Base-by-base conservation (phyloP, 2,888 invertebrate species). In the Anodontia alba region DNA sequence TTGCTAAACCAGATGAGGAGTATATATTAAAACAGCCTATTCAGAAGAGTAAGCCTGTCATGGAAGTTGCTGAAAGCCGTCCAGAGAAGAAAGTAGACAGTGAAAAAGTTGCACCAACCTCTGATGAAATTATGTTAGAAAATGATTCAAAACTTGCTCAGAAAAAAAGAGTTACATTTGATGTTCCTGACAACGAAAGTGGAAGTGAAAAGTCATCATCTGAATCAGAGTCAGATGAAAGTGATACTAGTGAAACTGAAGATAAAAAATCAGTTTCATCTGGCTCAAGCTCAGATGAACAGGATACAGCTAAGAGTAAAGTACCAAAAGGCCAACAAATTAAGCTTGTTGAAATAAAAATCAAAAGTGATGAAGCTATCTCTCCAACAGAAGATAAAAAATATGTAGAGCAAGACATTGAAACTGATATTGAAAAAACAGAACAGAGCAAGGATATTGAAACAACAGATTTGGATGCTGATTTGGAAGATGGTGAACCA, bases 181-280 rank as follows among this genome's bases (percentile, higher is more conserved):
- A 77, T 29, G 79, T 70, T 66, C 57, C 81, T 51, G 81, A 80
- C 23, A 66, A 80, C 42, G 81, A 84, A 54, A 84, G 81, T 84
- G 84, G 81, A 71, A 38, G 38, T 38, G 38, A 38, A 38, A 38
- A 73, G 49, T 38, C 36, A 29, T 62, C 62, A 33, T 62, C 62
- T 62, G 62, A 62, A 3, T 62, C 62, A 33, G 62, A 62, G 29
- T 71, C 62, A 67, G 71, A 74, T 7, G 62, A 62, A 42, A 74
- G 74, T 74, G 71, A 74, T 46, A 51, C 67, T 36, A 69, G 57
- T 72, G 76, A 43, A 17, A 46, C 20, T 7, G 46, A 46, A 23
- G 46, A 74, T 43, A 36, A 62, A 26, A 62, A 71, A 10, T 31
- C 49, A 20, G 17, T 3, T 29, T 38, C 26, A 7, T 51, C 57